A percentile compares a stretch with the other conserved stretches of the same genome.
phyloP scores from a whole-genome alignment of 2,888 invertebrate species.

The Strigamia maritima region DNA sequence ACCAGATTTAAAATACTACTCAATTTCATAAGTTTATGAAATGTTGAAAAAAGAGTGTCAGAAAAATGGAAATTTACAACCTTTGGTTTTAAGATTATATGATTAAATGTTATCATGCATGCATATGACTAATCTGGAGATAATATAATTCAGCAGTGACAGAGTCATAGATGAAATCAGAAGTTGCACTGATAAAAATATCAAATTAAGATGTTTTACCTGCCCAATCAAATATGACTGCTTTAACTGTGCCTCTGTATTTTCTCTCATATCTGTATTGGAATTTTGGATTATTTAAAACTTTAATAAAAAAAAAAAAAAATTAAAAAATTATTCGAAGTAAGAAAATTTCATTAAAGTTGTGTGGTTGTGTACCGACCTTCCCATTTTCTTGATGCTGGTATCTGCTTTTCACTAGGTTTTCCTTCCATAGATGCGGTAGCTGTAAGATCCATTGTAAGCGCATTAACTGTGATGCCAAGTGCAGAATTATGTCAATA shows the following conservation, averaged over 20 bases:
- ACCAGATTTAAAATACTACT: no score
- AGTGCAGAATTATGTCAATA: not conserved
- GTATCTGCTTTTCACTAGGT: not conserved
- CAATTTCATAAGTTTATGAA: no score
- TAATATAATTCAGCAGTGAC: no score
- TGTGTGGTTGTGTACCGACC: not conserved
- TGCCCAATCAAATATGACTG: conserved; percentile 42
- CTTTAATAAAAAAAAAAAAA: conserved; percentile 15
- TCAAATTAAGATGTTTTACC: no score
- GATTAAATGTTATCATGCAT: no score
- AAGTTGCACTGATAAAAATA: no score
- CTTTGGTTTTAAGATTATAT: no score
- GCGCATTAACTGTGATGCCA: not conserved
- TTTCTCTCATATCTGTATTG: not conserved
- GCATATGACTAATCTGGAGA: no score
- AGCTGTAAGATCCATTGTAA: not conserved
- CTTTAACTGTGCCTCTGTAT: conserved; percentile 38
- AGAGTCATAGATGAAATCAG: no score
- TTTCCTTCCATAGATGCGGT: not conserved
- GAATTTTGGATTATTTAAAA: conserved; percentile 15
- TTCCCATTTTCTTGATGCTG: not conserved
- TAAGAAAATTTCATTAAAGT: not conserved
- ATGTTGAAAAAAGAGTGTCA: no score
- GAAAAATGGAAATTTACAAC: no score
- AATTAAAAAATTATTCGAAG: no score